phyloP scores from a whole-genome alignment of 1,140 invertebrate species.

The Branchinecta lindahli region DNA sequence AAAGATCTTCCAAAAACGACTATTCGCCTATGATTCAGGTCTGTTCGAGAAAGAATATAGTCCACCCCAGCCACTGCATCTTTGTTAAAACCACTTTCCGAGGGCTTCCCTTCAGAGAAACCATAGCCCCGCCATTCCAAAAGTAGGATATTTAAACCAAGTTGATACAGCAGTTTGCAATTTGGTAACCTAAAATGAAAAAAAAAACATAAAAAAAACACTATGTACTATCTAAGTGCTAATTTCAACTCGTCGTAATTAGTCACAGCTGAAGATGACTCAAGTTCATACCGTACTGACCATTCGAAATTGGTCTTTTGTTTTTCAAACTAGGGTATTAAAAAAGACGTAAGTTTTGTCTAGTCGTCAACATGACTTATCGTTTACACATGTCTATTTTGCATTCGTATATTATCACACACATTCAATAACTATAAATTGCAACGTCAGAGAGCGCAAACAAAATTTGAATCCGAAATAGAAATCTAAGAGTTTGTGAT shows the following conservation, averaged over 20 bases:
- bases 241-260: neutral
- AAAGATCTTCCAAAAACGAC: conserved; percentile 85
- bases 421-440: too few species aligned
- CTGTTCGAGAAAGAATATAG: conserved; percentile 57
- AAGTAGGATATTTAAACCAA: conserved; percentile 71
- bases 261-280: neutral
- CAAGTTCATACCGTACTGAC: too few species aligned
- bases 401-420: too few species aligned
- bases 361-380: too few species aligned
- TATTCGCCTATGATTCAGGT: conserved; percentile 68
- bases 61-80: conserved; percentile 76
- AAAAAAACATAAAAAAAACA: conserved; percentile 9
- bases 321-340: too few species aligned
- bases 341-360: too few species aligned
- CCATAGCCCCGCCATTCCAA: conserved; percentile 90
- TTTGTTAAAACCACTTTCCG: conserved; percentile 67
- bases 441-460: too few species aligned
- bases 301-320: too few species aligned
- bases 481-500: too few species aligned
- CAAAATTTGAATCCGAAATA: too few species aligned
- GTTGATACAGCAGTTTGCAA: conserved; percentile 55
- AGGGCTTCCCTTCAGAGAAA: conserved; percentile 69
- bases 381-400: too few species aligned
- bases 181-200: conserved; percentile 45
- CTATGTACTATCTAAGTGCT: too few species aligned